Conservation (phyloP, 1,140 invertebrate species). For the Macrosteles quadrilineatus region DNA sequence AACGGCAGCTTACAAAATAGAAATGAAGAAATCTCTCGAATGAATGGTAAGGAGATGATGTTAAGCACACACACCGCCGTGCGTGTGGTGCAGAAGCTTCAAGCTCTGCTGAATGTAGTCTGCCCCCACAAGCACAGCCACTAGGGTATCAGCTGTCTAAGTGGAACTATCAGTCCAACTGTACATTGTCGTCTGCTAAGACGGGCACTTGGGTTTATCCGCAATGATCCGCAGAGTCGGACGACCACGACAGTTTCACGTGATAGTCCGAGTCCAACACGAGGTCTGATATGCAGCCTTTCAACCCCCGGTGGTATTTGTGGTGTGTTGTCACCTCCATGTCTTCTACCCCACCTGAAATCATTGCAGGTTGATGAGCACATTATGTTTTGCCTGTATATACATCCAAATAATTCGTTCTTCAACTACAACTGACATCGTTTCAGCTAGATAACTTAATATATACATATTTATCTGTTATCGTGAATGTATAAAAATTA, state of each 20-base stretch:
- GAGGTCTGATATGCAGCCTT: conserved; percentile 79
- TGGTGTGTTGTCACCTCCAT: conserved; percentile 64
- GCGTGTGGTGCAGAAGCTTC: neutral
- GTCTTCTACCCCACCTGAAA: conserved; percentile 74
- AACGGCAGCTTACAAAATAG: too few species aligned
- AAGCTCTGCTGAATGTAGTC: neutral
- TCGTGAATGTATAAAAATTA: too few species aligned
- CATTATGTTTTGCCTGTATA: too few species aligned
- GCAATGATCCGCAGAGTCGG: conserved; percentile 34
- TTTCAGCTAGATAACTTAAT: too few species aligned
- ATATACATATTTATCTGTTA: too few species aligned
- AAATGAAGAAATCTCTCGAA: neutral
- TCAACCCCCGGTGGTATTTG: conserved; percentile 69
- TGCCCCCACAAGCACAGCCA: neutral
- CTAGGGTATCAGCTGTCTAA: neutral
- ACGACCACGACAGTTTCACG: conserved; percentile 56
- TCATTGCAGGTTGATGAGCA: too few species aligned
- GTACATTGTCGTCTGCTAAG: conserved; percentile 20
- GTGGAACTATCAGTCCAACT: too few species aligned
- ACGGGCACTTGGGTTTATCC: conserved; percentile 32
- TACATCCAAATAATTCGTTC: too few species aligned
- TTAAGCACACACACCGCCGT: conserved; percentile 5
- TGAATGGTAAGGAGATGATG: conserved; percentile 7
- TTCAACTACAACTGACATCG: too few species aligned
- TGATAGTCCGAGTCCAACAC: conserved; percentile 75